Base-by-base conservation (phyloP, 2,113 vertebrate species). In the Lepisosteus oculatus region DNA sequence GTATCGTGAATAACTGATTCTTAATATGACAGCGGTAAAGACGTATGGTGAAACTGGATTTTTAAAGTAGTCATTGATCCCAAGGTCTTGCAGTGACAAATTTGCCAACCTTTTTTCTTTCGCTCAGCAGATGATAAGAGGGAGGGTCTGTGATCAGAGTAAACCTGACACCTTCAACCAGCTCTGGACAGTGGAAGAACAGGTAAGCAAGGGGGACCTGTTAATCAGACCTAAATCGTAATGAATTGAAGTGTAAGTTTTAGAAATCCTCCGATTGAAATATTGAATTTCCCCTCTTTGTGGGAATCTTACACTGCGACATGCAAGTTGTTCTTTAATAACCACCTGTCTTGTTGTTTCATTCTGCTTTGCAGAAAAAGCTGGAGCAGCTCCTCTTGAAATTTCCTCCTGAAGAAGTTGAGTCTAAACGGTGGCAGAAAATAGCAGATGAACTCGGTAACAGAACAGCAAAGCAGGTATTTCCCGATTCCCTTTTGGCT, bases 141-240 rank as follows among this genome's bases (percentile, higher is more conserved):
- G 96, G 47, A 91, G 97, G 72, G 87, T 97, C 74, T 98, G 92
- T 9, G 93, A 96, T 80, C 93, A 96, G 86, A 96, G 90, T 89
- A 99, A 99, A 89, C 92, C 96, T 3, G 96, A 99, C 88, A 97
- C 97, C 8, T 99, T 99, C 84, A 99, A 99, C 89, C 97, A 99
- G 80, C 88, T 98, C 77, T 99, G 97, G 97, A 97, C 94, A 70
- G 89, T 98, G 75, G 97, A 99, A 81, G 97, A 99, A 72, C 97
- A 99, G 96, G 97, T 99, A 90, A 81, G 0, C 3, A 65, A 56
- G 15, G 2, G 11, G 5, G 1, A 51, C 9, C 47, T 51, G 47
- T 9, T 51, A 6, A 51, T 51, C 47, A 51, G 9, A 51, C 5
- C 0, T 29, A 29, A 29, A 29, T 29, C 29, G 1, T 2, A 29